These are phyloP conservation scores for Teinopalpus imperialis DNA, from an alignment of 2,888 invertebrate genomes.

Conservation along the genomic window DNA sequence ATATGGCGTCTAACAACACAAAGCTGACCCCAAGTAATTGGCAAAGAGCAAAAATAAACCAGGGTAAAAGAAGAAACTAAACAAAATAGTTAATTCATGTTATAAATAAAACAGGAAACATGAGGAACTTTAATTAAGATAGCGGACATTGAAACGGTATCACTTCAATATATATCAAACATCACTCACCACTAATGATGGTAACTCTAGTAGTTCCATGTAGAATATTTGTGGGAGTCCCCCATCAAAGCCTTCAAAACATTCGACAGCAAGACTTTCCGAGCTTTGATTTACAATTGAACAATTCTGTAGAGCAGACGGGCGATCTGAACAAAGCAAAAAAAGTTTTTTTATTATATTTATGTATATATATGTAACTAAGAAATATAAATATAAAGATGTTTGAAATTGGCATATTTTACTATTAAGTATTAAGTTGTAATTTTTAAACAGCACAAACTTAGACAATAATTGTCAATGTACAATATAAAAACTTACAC, in stretches of 20 bases:
- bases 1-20: constrained; percentile 21
- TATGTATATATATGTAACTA: too few relatives aligned
- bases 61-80: constrained; percentile 1
- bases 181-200: constrained; percentile 72
- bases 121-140: not conserved
- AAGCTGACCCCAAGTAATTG: constrained; percentile 22
- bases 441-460: too few relatives aligned
- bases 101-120: not conserved
- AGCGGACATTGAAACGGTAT: too few relatives aligned
- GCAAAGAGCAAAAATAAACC: constrained; percentile 18
- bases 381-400: too few relatives aligned
- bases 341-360: too few relatives aligned
- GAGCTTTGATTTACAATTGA: constrained; percentile 91
- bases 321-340: constrained; percentile 84
- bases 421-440: too few relatives aligned
- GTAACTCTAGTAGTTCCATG: constrained; percentile 89
- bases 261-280: constrained; percentile 84
- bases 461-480: too few relatives aligned
- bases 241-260: constrained; percentile 92
- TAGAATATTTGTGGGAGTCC: constrained; percentile 92
- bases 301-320: constrained; percentile 92
- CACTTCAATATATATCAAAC: not conserved
- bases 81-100: not conserved
- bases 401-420: too few relatives aligned
- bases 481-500: too few relatives aligned